Percentiles rank a stretch among this genome's conserved stretches.
These are phyloP conservation scores for Lampris megalopsis DNA, from an alignment of 2,113 vertebrate genomes.

Conservation along the genomic window DNA sequence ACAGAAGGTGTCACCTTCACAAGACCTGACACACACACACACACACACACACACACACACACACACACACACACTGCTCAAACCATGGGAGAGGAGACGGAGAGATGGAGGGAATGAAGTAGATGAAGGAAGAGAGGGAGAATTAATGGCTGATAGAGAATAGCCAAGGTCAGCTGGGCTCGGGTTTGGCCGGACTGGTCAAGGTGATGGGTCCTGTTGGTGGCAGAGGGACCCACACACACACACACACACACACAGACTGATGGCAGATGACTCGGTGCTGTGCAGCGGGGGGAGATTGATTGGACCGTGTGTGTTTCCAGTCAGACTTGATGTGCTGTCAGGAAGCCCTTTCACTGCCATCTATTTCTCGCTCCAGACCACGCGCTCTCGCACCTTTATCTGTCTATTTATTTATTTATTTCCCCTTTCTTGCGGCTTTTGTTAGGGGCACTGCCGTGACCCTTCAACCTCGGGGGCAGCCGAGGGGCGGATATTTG, in stretches of 20 bases:
- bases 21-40: slow-evolving; percentile 87
- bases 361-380: slow-evolving; percentile 43
- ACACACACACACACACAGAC: slow-evolving; percentile 28
- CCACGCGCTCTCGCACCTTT: slow-evolving; percentile 14
- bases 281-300: slow-evolving; percentile 72
- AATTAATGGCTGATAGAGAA: slow-evolving; percentile 69
- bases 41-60: slow-evolving; percentile 23
- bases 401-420: background rate
- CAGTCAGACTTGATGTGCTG: slow-evolving; percentile 50
- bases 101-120: slow-evolving; percentile 62
- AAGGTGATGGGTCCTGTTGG: slow-evolving; percentile 67
- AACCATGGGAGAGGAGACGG: slow-evolving; percentile 70
- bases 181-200: slow-evolving; percentile 43
- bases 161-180: slow-evolving; percentile 70
- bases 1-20: slow-evolving; percentile 93
- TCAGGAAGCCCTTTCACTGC: slow-evolving; percentile 39
- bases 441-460: background rate
- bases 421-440: background rate
- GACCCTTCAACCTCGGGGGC: no score
- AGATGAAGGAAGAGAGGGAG: slow-evolving; percentile 56
- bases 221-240: slow-evolving; percentile 47
- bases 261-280: slow-evolving; percentile 70
- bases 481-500: no score
- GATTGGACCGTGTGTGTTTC: slow-evolving; percentile 54
- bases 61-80: slow-evolving; percentile 49